Conservation (phyloP, 2,797 vertebrate species). For the Propithecus deckenii region DNA sequence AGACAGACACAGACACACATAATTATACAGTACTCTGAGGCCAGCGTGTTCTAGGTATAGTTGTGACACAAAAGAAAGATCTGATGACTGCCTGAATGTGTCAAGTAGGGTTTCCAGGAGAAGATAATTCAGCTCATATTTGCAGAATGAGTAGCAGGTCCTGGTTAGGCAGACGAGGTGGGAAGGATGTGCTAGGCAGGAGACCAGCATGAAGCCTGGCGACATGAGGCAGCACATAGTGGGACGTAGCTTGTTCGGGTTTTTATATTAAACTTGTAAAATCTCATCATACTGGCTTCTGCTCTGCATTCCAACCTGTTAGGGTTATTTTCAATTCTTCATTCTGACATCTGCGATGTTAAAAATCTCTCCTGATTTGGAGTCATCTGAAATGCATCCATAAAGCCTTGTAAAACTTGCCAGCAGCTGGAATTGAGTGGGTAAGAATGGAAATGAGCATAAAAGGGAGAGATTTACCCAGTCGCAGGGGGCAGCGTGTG, state of each 20-base stretch:
- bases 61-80: neutral
- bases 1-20: neutral
- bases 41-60: neutral
- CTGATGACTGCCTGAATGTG: neutral
- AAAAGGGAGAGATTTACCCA: neutral
- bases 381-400: neutral
- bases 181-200: neutral
- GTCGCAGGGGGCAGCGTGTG: rapidly evolving
- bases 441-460: neutral
- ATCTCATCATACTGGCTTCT: neutral
- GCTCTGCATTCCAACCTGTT: neutral
- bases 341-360: neutral
- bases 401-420: neutral
- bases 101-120: neutral
- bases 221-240: neutral
- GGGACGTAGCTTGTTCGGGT: neutral
- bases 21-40: neutral
- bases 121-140: neutral
- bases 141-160: neutral
- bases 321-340: neutral
- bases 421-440: neutral
- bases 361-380: neutral
- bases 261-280: neutral
- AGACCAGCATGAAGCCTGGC: neutral
- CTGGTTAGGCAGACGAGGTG: neutral